Evolutionary conservation across 1,140 invertebrate genomes (phyloP).

Genomic region (Leptestheria dahalacensis): DNA sequence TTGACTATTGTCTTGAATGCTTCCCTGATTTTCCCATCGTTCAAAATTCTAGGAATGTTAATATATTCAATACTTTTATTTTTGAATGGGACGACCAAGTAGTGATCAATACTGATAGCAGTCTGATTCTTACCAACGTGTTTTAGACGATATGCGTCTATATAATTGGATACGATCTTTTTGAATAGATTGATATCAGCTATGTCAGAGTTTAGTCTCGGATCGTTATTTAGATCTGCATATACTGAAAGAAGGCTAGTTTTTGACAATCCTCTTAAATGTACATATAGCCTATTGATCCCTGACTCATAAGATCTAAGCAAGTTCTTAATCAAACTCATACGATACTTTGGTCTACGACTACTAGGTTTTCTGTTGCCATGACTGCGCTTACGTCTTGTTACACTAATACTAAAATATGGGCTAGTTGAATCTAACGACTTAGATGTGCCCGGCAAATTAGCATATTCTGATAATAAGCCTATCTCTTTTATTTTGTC

Average conservation of each 20-base stretch:
- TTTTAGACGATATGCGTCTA: neutral
- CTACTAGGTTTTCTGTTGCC: neutral
- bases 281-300: neutral
- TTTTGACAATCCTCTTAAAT: neutral
- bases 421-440: no score
- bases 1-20: neutral
- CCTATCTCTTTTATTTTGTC: neutral
- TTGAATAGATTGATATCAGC: neutral
- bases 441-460: neutral
- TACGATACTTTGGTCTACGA: neutral
- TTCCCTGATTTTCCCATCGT: neutral
- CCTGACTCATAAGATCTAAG: neutral
- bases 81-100: neutral
- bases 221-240: neutral
- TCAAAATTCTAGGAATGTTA: neutral
- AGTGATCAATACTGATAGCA: neutral
- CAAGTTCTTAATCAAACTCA: neutral
- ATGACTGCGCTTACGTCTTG: neutral
- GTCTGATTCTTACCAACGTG: neutral
- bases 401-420: neutral
- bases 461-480: neutral
- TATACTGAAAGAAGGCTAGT: neutral
- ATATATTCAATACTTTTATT: neutral
- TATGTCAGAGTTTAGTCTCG: neutral
- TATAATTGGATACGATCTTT: neutral